Evolutionary conservation across 2,797 vertebrate genomes (phyloP).

Genomic region (Sebastes variabilis): DNA sequence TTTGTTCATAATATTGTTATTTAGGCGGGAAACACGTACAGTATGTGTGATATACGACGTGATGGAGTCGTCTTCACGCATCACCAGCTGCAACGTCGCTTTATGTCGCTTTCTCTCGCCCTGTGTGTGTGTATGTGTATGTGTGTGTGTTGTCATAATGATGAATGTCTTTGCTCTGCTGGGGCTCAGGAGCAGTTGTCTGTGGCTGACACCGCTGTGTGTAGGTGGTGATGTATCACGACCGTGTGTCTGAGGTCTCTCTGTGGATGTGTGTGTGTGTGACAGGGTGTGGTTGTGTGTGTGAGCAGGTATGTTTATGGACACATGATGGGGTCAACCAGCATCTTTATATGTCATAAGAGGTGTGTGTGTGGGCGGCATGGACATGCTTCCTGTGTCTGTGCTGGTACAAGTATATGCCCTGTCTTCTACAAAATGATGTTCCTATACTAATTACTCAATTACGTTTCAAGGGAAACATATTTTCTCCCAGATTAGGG

Average conservation of each 20-base stretch:
- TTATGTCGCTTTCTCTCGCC: slow-evolving; percentile 39
- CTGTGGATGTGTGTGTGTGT: background rate
- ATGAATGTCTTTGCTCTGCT: slow-evolving; percentile 76
- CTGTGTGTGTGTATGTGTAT: slow-evolving; percentile 27
- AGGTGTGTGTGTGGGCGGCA: background rate
- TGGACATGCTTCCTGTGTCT: background rate
- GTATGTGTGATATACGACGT: slow-evolving; percentile 54
- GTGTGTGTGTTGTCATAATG: slow-evolving; percentile 74
- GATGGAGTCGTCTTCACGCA: slow-evolving; percentile 72
- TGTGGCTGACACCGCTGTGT: slow-evolving; percentile 68
- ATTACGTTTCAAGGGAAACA: too few relatives aligned
- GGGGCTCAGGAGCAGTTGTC: slow-evolving; percentile 77
- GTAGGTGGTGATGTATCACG: slow-evolving; percentile 75
- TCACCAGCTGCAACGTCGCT: slow-evolving; percentile 50
- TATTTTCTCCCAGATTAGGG: too few relatives aligned
- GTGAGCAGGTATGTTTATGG: background rate
- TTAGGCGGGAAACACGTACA: slow-evolving; percentile 46
- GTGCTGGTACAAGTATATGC: too few relatives aligned
- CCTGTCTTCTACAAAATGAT: too few relatives aligned
- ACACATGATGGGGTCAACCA: slow-evolving; percentile 20
- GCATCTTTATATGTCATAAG: background rate
- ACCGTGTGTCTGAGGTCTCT: slow-evolving; percentile 19
- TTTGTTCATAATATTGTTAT: slow-evolving; percentile 52
- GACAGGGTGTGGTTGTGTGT: background rate
- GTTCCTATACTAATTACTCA: too few relatives aligned